A percentile compares a stretch with the other conserved stretches of the same genome.
Conservation (phyloP, 2,797 vertebrate species). For the Propithecus perrieri region DNA sequence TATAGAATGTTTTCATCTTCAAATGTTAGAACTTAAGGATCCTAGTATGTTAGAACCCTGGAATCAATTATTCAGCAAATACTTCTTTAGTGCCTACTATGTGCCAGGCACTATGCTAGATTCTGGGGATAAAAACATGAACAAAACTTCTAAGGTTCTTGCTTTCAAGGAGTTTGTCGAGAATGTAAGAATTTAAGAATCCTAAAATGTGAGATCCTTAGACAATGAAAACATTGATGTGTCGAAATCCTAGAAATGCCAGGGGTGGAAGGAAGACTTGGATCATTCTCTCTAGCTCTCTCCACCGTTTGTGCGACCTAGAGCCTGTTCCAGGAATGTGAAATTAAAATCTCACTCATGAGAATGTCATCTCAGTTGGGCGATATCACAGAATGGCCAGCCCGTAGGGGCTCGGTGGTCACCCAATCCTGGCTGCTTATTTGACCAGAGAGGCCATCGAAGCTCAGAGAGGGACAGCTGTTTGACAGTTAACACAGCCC, state of each 20-base stretch:
- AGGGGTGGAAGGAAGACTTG: neutral
- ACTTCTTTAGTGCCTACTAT: neutral
- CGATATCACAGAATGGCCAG: conserved; percentile 11
- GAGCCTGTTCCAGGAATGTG: neutral
- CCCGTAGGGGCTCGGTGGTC: neutral
- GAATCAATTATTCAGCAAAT: neutral
- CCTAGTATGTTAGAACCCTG: neutral
- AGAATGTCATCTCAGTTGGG: conserved; percentile 48
- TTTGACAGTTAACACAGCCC: neutral
- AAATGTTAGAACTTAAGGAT: neutral
- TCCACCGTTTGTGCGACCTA: neutral
- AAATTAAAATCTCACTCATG: conserved; percentile 6
- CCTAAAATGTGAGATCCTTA: neutral
- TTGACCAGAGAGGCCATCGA: neutral
- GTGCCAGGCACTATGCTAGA: neutral
- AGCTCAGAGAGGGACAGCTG: neutral
- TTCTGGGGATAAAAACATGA: neutral
- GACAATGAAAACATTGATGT: neutral
- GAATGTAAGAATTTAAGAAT: neutral
- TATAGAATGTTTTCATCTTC: neutral
- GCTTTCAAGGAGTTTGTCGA: neutral
- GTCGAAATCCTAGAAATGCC: neutral
- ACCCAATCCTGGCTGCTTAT: neutral
- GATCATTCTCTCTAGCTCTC: neutral
- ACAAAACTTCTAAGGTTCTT: neutral